Evolutionary conservation across 2,797 vertebrate species (phyloP), one percentile per base, ranked within the genome.

Genomic region (Petrocephalus sullivani): DNA sequence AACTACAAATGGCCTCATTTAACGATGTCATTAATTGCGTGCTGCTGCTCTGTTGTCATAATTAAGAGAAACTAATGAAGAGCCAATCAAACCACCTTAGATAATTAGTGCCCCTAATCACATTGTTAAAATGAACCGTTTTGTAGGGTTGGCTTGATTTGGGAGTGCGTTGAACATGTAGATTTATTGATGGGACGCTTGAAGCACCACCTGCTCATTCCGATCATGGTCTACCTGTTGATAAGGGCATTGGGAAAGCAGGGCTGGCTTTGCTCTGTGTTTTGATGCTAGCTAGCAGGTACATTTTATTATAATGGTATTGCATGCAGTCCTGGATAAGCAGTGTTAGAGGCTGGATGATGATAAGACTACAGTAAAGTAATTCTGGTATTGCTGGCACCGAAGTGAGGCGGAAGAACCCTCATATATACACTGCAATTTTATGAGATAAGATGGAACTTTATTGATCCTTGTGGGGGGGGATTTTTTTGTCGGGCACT

Each of bases 71-170:
- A 54, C 14, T 88, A 53, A 46, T 78, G 87, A 88, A 33, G 75
- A 88, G 61, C 83, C 75, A 87, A 60, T 56, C 56, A 85, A 56
- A 86, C 81, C 67, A 83, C 89, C 90, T 90, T 88, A 86, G 83
- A 88, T 83, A 81, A 64, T 89, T 88, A 81, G 49, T 51, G 81
- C 6, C 8, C 19, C 41, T 53, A 82, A 82, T 82, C n/a, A 83
- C 19, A 21, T 49, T 53, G n/a, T 83, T 49, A 49, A 49, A 83
- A 81, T 49, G 75, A 49, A 41, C 19, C 41, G 4, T 49, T 83
- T 4, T 83, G n/a, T 83, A 51, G 49, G 0, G 1, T 83, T 82
- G 12, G 41, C 16, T 82, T 83, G 81, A 49, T 53, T 53, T 23
- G 19, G 19, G 81, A 49, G 46, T 51, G 81, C 46, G n/a, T 64